Evolutionary conservation across 1,140 invertebrate genomes (phyloP), one percentile per base, ranked within the genome.

Genomic region (Choristoneura fumiferana): DNA sequence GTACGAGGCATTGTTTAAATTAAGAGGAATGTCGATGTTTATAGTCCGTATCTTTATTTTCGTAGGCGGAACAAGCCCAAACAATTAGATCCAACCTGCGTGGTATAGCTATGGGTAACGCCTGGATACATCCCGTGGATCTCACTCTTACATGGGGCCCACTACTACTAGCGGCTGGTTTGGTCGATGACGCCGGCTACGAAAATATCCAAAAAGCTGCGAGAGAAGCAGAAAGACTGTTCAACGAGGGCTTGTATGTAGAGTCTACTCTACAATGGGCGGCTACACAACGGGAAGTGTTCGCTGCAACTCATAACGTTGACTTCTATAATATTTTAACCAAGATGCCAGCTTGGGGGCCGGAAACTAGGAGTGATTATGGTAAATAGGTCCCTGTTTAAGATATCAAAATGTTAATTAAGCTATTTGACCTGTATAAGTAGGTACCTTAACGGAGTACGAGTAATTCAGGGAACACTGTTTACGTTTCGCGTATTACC

Each of bases 41-140:
- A 29, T 29, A 29, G 22, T 29, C 22, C 2, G 2, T 3, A 3
- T 29, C 22, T 29, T 29, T 29, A 6, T 29, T 29, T 2, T 58
- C 54, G 45, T 18, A 96, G 93, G 94, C 93, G 38, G 92, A 95
- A 63, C 63, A 92, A 65, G 76, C 74, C 0, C 93, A 92, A 0
- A 90, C 89, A 45, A 92, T 97, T 0, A 88, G 90, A 15, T 94
- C 92, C 38, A 95, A 95, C 63, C 91, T 98, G 37, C 91, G 91
- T 63, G 96, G 95, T 0, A 92, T 97, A 8, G 94, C 92, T 0
- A 90, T 97, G 74, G 96, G 96, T 1, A 96, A 97, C 81, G 93
- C 95, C 0, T 97, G 96, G 96, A 95, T 97, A 53, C 95, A 94
- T 12, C 96, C 96, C 0, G 92, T 96, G 39, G 95, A 97, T 73